Base-by-base conservation (phyloP, 1,140 invertebrate species). In the Neuroterus valhalla region DNA sequence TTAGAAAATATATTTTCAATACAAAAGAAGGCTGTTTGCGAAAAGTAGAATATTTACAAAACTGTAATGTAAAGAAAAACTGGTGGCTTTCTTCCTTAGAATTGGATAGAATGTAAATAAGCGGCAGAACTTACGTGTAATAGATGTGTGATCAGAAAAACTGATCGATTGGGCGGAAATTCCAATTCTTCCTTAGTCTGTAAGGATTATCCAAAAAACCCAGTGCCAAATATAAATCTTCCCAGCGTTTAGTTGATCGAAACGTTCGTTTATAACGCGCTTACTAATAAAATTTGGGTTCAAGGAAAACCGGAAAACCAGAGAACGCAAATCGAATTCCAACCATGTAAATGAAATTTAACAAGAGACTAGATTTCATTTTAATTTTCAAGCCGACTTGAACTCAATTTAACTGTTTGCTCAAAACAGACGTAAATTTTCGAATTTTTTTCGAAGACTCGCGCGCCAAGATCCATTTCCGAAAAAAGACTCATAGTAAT, bases 171-270 rank as follows among this genome's bases (percentile, higher is more conserved):
- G 31, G 26, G 45, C 21, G 31, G 45, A 45, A 71, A 62, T 55
- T 52, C 26, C 52, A 55, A 71, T 62, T 71, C 43, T 55, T 52
- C 52, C 50, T 68, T 68, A 17, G 55, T 52, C 19, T 71, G 12
- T 71, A 55, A 50, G 38, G 42, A 71, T 55, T 70, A 23, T 55
- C 69, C 52, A 42, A 62, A 66, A 19, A 71, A 71, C 12, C 31
- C 52, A 71, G 26, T 80, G 78, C 80, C 80, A 85, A 80, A 82
- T 78, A 55, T 81, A 68, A 76, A 84, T 84, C 79, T 84, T 84
- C 78, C 80, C 76, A 79, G 44, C n/a, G n/a, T n/a, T n/a, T n/a
- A n/a, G n/a, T n/a, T n/a, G n/a, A n/a, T 70, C 79, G 77, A 79
- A 79, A 48, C 68, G 77, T 48, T 38, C 31, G 12, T 23, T 31